Conservation (phyloP, 2,797 vertebrate genomes). For the Sebastolobus alascanus region DNA sequence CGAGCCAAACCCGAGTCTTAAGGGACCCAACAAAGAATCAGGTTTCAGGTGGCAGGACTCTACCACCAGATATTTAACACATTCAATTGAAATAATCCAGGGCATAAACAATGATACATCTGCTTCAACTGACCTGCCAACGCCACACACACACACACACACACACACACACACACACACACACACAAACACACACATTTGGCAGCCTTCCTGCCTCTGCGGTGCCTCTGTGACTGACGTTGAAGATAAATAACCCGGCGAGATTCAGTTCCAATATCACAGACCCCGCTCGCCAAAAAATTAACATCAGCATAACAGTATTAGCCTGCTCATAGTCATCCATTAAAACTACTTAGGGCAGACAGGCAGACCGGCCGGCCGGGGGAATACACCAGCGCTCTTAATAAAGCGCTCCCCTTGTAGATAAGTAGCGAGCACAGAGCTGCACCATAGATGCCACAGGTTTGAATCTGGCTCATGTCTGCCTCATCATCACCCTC, state of each 20-base stretch:
- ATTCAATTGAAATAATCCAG: slow-evolving; percentile 22
- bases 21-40: background rate
- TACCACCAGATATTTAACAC: slow-evolving; percentile 17
- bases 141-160: slow-evolving; percentile 12
- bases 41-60: slow-evolving; percentile 27
- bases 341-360: slow-evolving; percentile 70
- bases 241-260: slow-evolving; percentile 65
- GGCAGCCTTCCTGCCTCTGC: slow-evolving; percentile 39
- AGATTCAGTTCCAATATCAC: slow-evolving; percentile 64
- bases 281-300: slow-evolving; percentile 67
- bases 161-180: background rate
- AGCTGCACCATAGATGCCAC: slow-evolving; percentile 10
- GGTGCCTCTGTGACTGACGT: slow-evolving; percentile 57
- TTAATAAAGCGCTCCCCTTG: slow-evolving; percentile 39
- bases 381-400: slow-evolving; percentile 34
- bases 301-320: slow-evolving; percentile 75
- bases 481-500: background rate
- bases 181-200: background rate
- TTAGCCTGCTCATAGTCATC: slow-evolving; percentile 72
- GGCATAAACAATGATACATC: slow-evolving; percentile 43
- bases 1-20: background rate
- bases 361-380: slow-evolving; percentile 51
- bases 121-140: slow-evolving; percentile 49
- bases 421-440: slow-evolving; percentile 22
- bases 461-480: slow-evolving; percentile 30